Evolutionary conservation across 2,113 vertebrate species (phyloP).

Genomic region (Narcine bancroftii): DNA sequence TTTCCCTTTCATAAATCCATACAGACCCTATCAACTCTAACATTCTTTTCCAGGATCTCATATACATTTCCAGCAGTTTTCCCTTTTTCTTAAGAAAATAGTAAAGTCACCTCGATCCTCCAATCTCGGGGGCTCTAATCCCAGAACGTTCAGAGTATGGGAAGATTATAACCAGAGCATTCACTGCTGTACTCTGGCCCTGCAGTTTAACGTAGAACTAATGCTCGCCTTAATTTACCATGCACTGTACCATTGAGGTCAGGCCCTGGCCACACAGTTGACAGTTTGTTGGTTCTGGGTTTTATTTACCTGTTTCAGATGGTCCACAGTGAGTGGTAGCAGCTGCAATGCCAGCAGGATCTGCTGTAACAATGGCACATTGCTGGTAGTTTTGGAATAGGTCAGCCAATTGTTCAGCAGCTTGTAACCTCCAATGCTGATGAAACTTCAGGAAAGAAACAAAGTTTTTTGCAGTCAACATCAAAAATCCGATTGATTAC

Average conservation of each 20-base stretch:
- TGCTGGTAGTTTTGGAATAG: conserved; percentile 77
- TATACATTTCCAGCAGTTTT: no score
- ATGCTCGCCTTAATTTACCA: neutral
- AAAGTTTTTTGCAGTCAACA: neutral
- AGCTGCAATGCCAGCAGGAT: conserved; percentile 85
- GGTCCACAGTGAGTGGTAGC: conserved; percentile 84
- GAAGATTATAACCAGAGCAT: no score
- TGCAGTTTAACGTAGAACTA: neutral
- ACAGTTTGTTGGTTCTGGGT: neutral
- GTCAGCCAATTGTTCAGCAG: conserved; percentile 87
- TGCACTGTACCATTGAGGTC: neutral
- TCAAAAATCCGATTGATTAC: no score
- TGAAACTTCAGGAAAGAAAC: conserved; percentile 60
- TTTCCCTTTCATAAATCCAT: no score
- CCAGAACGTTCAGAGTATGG: no score
- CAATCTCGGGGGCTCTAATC: no score
- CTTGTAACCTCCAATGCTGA: conserved; percentile 81
- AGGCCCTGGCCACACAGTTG: neutral
- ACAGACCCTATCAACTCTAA: no score
- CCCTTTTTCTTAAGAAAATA: no score
- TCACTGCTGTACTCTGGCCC: neutral
- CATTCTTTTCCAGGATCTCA: no score
- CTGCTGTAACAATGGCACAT: conserved; percentile 78
- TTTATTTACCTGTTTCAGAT: conserved; percentile 77
- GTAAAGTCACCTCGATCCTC: no score